Evolutionary conservation across 2,113 vertebrate species (phyloP).

Genomic region (Neolamprologus sp.): DNA sequence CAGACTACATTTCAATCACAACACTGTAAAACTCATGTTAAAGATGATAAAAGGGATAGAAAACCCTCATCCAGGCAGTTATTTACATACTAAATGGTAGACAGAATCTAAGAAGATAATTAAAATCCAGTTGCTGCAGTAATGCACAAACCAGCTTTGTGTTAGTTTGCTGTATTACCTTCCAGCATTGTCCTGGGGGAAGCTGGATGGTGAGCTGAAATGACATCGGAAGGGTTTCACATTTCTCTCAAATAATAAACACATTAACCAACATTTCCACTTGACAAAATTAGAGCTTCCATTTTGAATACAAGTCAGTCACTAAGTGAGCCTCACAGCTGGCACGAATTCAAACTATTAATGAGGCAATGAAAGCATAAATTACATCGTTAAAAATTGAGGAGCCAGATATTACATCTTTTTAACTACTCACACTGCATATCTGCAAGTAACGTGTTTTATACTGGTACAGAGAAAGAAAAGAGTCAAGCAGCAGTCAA

Average conservation of each 20-base stretch:
- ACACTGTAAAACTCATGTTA: not conserved
- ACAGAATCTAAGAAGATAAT: conserved; percentile 6
- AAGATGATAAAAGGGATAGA: not conserved
- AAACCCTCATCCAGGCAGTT: not conserved
- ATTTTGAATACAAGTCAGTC: not conserved
- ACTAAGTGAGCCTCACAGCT: not conserved
- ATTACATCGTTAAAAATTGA: not conserved
- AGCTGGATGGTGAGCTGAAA: conserved; percentile 70
- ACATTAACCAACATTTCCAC: conserved; percentile 29
- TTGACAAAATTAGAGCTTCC: not conserved
- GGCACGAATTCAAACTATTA: not conserved
- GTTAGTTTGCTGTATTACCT: conserved; percentile 69
- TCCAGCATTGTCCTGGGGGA: conserved; percentile 67
- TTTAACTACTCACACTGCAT: not conserved
- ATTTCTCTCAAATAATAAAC: conserved; percentile 49
- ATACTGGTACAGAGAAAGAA: not conserved
- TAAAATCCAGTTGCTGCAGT: conserved; percentile 25
- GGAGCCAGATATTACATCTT: not conserved
- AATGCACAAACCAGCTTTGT: conserved; percentile 45
- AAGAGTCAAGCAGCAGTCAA: not conserved
- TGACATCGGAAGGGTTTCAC: conserved; percentile 66
- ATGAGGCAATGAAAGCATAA: not conserved
- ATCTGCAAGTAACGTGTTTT: not conserved
- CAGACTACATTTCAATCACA: not conserved
- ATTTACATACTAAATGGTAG: not conserved